A percentile compares a stretch with the other conserved stretches of the same genome.
These are phyloP conservation scores for Cryptoblepharus egeriae DNA, from an alignment of 2,797 vertebrate species.

Conservation along the genomic window DNA sequence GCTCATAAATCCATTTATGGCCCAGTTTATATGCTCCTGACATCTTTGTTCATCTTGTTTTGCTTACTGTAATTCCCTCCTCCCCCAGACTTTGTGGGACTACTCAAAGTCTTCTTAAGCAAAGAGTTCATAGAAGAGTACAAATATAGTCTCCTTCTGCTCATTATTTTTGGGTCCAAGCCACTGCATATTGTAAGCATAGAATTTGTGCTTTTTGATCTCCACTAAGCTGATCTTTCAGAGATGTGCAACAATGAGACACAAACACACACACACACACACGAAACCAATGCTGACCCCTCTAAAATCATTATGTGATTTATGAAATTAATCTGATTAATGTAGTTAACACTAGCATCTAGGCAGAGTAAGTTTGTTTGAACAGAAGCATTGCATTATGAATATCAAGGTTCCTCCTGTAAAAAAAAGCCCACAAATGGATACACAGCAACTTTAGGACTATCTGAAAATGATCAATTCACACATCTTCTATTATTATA, in stretches of 20 bases:
- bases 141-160: no score
- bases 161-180: no score
- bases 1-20: no score
- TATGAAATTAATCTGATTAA: neutral
- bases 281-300: neutral
- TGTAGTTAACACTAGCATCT: neutral
- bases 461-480: neutral
- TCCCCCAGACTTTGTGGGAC: no score
- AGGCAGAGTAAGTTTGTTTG: neutral
- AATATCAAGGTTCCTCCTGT: neutral
- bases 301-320: neutral
- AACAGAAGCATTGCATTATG: neutral
- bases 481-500: neutral
- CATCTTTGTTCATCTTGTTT: no score
- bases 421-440: neutral
- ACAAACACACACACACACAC: neutral
- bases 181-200: no score
- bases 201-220: neutral
- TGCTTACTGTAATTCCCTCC: no score
- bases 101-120: no score
- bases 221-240: neutral
- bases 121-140: no score
- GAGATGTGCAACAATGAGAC: neutral
- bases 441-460: neutral
- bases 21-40: no score